phyloP scores from a whole-genome alignment of 1,140 invertebrate genomes.

The Hycleus phaleratus region DNA sequence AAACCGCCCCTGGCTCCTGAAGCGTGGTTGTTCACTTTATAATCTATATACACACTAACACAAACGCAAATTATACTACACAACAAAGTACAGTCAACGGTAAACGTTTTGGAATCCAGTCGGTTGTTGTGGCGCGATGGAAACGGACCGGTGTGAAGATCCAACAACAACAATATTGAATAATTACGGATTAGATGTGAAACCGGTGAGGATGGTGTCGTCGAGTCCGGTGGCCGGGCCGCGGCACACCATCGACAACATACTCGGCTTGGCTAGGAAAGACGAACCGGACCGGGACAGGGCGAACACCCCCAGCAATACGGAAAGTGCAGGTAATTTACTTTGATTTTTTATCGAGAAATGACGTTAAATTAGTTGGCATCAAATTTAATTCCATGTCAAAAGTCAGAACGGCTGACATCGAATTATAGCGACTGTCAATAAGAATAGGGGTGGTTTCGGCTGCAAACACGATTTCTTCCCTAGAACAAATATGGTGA shows the following conservation, averaged over 20 bases:
- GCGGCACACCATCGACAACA: constrained; percentile 43
- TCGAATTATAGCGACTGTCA: constrained; percentile 1
- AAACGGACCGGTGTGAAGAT: constrained; percentile 39
- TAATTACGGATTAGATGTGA: constrained; percentile 32
- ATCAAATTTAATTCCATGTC: constrained; percentile 34
- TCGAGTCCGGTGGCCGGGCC: constrained; percentile 34
- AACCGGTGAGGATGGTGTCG: constrained; percentile 37
- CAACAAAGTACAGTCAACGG: neutral
- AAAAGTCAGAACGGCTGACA: constrained; percentile 29
- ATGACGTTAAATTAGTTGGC: constrained; percentile 21
- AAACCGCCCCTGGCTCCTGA: constrained; percentile 25
- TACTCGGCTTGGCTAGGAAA: constrained; percentile 38
- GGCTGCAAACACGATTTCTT: neutral
- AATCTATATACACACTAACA: neutral
- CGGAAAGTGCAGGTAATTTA: constrained; percentile 38
- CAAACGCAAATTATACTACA: neutral
- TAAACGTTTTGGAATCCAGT: constrained; percentile 21
- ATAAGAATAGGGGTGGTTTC: too few species aligned
- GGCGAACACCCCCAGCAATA: constrained; percentile 34
- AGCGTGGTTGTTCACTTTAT: constrained; percentile 22
- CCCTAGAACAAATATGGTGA: neutral
- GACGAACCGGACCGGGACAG: constrained; percentile 28
- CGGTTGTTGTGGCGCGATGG: constrained; percentile 36
- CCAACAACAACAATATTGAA: constrained; percentile 30
- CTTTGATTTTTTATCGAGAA: neutral